Percentiles rank a stretch among this genome's conserved stretches.
Evolutionary conservation across 2,888 invertebrate species (phyloP).

Genomic region (Orthosia incerta): DNA sequence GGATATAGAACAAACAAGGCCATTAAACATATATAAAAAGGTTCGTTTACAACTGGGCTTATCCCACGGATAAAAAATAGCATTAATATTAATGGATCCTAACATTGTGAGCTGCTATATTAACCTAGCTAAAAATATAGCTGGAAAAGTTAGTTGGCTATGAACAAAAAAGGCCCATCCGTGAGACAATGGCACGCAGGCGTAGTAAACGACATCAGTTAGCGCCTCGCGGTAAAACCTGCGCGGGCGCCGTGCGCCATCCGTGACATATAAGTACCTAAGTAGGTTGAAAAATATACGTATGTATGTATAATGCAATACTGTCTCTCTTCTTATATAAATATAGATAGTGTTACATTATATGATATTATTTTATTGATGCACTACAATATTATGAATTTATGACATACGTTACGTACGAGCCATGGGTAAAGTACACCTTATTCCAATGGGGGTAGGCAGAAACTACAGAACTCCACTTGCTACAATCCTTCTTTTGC

Average conservation of each 20-base stretch:
- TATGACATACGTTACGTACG: too few relatives aligned
- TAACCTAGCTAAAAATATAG: too few relatives aligned
- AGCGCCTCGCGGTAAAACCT: conserved; percentile 40
- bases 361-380: background rate
- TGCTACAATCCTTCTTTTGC: too few relatives aligned
- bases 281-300: conserved; percentile 1
- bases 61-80: too few relatives aligned
- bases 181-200: conserved; percentile 13
- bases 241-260: background rate
- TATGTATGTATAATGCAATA: conserved; percentile 3
- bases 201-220: conserved; percentile 1
- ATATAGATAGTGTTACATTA: background rate
- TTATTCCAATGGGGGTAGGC: too few relatives aligned
- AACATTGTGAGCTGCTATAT: too few relatives aligned
- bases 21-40: too few relatives aligned
- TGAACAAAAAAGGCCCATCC: background rate
- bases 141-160: background rate
- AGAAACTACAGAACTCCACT: too few relatives aligned
- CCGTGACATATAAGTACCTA: background rate
- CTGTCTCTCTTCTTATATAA: background rate
- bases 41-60: too few relatives aligned
- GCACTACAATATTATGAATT: background rate
- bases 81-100: too few relatives aligned
- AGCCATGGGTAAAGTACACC: too few relatives aligned
- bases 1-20: too few relatives aligned